Evolutionary conservation across 2,797 vertebrate genomes (phyloP).

Genomic region (Cyclopterus lumpus): DNA sequence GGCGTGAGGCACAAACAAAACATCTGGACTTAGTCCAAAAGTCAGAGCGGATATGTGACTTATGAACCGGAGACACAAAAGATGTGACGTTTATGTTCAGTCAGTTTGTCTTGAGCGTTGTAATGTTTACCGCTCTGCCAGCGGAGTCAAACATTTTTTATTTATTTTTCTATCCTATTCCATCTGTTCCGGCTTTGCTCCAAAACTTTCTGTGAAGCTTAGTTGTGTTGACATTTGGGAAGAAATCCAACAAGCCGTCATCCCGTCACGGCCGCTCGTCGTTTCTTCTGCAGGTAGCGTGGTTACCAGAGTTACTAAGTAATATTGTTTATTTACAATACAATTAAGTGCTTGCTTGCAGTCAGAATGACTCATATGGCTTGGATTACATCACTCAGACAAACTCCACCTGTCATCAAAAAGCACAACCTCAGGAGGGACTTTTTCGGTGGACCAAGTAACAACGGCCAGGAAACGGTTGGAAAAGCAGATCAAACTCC

Average conservation of each 20-base stretch:
- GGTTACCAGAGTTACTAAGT: neutral
- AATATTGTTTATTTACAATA: too few species aligned
- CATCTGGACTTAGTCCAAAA: constrained; percentile 2
- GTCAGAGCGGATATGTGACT: neutral
- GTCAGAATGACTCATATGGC: neutral
- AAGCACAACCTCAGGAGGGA: neutral
- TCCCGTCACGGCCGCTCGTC: constrained; percentile 15
- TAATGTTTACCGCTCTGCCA: constrained; percentile 18
- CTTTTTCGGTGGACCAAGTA: neutral
- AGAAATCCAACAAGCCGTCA: constrained; percentile 16
- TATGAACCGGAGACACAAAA: neutral
- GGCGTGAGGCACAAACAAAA: constrained; percentile 8
- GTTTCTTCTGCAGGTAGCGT: neutral
- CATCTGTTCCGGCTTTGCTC: constrained; percentile 27
- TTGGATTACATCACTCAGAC: neutral
- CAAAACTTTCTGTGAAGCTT: constrained; percentile 21
- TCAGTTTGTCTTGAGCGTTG: constrained; percentile 7
- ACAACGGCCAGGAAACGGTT: neutral
- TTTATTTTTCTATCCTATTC: constrained; percentile 10
- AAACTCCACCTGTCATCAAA: constrained; percentile 2
- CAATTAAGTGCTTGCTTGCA: neutral
- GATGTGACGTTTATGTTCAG: constrained; percentile 9
- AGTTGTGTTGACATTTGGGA: constrained; percentile 3
- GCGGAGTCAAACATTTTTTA: neutral
- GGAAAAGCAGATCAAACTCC: neutral